These are phyloP conservation scores for Drosophila fuyamai DNA, from an alignment of 1,140 invertebrate species.

Conservation along the genomic window DNA sequence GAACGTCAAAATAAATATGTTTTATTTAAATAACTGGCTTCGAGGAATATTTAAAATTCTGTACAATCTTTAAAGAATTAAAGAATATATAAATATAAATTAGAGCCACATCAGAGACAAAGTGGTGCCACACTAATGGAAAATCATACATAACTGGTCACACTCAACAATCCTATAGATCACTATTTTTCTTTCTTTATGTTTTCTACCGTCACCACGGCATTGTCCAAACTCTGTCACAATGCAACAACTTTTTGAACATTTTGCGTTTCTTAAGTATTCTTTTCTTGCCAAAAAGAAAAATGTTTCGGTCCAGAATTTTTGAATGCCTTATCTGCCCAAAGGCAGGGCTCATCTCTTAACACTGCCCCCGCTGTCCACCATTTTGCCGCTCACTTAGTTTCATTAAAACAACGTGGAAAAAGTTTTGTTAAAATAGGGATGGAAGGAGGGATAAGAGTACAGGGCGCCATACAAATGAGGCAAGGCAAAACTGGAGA, in stretches of 20 bases:
- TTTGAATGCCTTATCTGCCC: constrained; percentile 35
- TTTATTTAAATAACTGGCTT: neutral
- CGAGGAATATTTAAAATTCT: neutral
- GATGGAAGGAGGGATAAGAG: neutral
- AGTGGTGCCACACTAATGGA: neutral
- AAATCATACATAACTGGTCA: neutral
- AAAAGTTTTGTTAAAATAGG: constrained; percentile 31
- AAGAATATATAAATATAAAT: neutral
- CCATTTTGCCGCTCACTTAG: constrained; percentile 69
- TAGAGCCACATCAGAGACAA: neutral
- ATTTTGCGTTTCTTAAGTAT: constrained; percentile 16
- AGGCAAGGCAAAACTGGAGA: constrained; percentile 31
- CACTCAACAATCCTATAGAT: neutral
- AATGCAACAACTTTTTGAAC: constrained; percentile 34
- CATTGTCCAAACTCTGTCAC: constrained; percentile 23
- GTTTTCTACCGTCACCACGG: constrained; percentile 1
- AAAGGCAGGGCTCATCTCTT: constrained; percentile 3
- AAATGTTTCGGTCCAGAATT: constrained; percentile 16
- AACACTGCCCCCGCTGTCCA: constrained; percentile 4
- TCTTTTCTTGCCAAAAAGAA: neutral
- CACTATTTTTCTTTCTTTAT: neutral
- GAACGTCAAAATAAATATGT: constrained; percentile 6
- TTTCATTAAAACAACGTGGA: constrained; percentile 68
- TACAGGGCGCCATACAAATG: constrained; percentile 42
- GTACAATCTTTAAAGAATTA: too few relatives aligned